phyloP scores from a whole-genome alignment of 2,797 vertebrate species.

The Tinamus major region DNA sequence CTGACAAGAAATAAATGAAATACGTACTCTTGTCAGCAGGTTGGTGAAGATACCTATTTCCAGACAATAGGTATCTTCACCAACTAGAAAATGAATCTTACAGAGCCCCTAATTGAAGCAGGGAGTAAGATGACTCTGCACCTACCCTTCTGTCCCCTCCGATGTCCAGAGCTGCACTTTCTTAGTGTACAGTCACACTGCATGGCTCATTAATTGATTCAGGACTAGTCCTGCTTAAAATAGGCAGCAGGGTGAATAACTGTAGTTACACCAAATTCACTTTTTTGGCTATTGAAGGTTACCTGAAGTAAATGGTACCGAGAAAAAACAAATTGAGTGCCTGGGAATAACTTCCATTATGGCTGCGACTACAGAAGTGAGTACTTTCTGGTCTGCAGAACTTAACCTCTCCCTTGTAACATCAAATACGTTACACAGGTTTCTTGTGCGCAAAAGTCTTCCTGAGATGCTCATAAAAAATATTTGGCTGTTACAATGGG shows the following conservation, averaged over 20 bases:
- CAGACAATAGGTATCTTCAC: neutral
- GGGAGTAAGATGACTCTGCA: neutral
- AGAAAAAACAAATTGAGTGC: neutral
- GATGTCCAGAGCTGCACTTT: neutral
- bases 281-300: neutral
- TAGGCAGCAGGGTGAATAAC: neutral
- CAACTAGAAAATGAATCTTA: neutral
- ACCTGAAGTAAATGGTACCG: neutral
- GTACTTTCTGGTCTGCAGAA: neutral
- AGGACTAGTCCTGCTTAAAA: neutral
- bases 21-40: neutral
- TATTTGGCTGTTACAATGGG: neutral
- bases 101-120: neutral
- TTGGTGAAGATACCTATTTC: no score
- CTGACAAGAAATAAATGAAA: slow-evolving; percentile 28
- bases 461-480: neutral
- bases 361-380: neutral
- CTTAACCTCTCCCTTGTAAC: neutral
- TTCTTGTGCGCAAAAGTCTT: neutral
- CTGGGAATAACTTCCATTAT: neutral
- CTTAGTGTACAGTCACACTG: neutral
- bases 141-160: neutral
- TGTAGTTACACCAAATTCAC: neutral
- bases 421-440: neutral
- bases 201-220: neutral